Base-by-base conservation (phyloP, 2,797 vertebrate genomes). In the Esox masquinongy region DNA sequence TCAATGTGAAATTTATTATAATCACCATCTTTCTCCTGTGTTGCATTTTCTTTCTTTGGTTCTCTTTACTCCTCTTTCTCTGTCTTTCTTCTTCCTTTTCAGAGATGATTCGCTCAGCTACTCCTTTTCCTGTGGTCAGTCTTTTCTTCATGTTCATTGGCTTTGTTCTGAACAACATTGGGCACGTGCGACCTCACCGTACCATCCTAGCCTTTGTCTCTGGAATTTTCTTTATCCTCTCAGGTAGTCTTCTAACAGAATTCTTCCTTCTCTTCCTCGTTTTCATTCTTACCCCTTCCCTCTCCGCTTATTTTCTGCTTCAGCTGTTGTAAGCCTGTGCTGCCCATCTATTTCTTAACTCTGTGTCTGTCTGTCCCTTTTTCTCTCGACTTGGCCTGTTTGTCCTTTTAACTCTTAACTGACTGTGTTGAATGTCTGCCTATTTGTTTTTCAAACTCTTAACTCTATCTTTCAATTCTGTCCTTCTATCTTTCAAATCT, bases 101-200 rank as follows among this genome's bases (percentile, higher is more conserved):
- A 96, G 95, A 96, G 84, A 96, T 96, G 96, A 96, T 96, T 29
- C 95, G 95, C 49, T 96, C 96, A 0, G 95, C 96, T 74, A 96
- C 96, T 0, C 96, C 95, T 0, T 96, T 96, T 87, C 95, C 95
- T 0, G 87, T 96, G 81, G 96, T 96, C 89, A 96, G 95, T 82
- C 94, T 96, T 76, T 95, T 96, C 90, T 95, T 96, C 90, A 96
- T 96, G 96, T 96, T 96, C 88, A 95, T 96, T 0, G 96, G 96
- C 31, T 96, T 96, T 75, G 94, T 96, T 81, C 90, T 96, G 74
- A 96, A 92, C 89, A 96, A 96, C 89, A 94, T 96, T 0, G 95
- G 96, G 1, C 95, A 97, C 78, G 88, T 96, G 74, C 93, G 95
- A 1, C 95, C 96, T 0, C 96, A 96, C 85, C 89, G 94, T 85